A percentile compares a stretch with the other conserved stretches of the same genome.
Evolutionary conservation across 2,888 invertebrate species (phyloP).

Genomic region (Cheilosia variabilis): DNA sequence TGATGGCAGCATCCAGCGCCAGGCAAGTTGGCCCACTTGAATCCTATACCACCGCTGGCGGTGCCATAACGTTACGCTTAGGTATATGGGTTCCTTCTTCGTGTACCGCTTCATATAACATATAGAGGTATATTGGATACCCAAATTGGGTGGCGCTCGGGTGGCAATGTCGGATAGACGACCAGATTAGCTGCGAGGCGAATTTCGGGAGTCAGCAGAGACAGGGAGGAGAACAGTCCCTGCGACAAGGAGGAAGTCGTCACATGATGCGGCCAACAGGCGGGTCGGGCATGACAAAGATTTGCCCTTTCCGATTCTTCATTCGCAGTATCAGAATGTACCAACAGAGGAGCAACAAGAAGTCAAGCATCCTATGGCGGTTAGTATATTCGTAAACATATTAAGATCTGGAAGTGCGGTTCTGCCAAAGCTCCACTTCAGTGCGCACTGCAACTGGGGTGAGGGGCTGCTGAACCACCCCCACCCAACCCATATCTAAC

Average conservation of each 20-base stretch:
- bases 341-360: constrained; percentile 42
- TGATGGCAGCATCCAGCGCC: constrained; percentile 26
- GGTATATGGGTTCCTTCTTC: constrained; percentile 59
- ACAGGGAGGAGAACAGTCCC: constrained; percentile 38
- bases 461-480: background rate
- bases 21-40: constrained; percentile 58
- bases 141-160: constrained; percentile 56
- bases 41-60: constrained; percentile 66
- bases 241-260: constrained; percentile 59
- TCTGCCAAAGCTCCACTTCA: constrained; percentile 55
- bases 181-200: constrained; percentile 65
- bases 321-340: constrained; percentile 1
- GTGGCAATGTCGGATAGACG: constrained; percentile 69
- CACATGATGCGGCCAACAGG: constrained; percentile 58
- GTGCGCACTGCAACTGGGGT: constrained; percentile 43
- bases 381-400: constrained; percentile 71
- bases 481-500: constrained; percentile 39
- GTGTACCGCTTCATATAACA: constrained; percentile 33
- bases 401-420: constrained; percentile 69
- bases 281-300: constrained; percentile 58
- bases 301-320: constrained; percentile 61
- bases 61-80: constrained; percentile 72
- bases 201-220: constrained; percentile 57
- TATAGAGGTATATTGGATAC: constrained; percentile 16
- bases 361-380: constrained; percentile 62